Evolutionary conservation across 1,140 invertebrate genomes (phyloP).

Genomic region (Drosophila tsacasi): DNA sequence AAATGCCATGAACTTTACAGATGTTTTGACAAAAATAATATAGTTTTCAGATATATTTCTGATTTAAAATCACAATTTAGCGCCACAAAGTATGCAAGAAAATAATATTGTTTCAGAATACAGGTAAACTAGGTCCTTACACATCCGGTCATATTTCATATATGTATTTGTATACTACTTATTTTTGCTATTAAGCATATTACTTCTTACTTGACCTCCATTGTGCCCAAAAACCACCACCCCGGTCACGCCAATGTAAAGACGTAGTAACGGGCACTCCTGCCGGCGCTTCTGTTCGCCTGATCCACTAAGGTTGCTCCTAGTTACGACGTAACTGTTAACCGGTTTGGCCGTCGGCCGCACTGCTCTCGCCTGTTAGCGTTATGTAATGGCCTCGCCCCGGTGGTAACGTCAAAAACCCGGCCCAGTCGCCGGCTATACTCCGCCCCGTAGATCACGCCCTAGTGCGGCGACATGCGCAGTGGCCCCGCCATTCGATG

Average conservation of each 20-base stretch:
- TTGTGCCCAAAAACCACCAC: conserved; percentile 8
- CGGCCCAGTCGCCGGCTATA: conserved; percentile 58
- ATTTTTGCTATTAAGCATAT: not conserved
- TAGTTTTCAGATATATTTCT: not conserved
- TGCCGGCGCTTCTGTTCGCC: conserved; percentile 58
- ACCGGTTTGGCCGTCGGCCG: conserved; percentile 57
- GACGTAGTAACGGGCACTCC: conserved; percentile 65
- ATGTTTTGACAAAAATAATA: too few relatives aligned
- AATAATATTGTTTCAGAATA: not conserved
- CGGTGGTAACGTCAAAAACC: conserved; percentile 66
- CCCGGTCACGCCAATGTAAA: conserved; percentile 54
- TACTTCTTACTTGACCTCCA: conserved; percentile 1
- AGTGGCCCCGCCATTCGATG: conserved; percentile 6
- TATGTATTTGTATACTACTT: not conserved
- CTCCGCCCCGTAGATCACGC: conserved; percentile 76
- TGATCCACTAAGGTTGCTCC: conserved; percentile 81
- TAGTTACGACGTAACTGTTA: conserved; percentile 85
- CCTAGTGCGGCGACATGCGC: conserved; percentile 67
- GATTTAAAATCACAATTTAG: not conserved
- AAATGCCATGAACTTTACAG: too few relatives aligned
- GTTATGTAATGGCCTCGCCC: conserved; percentile 64
- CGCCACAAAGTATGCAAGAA: not conserved
- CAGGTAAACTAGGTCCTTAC: not conserved
- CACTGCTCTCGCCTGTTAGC: conserved; percentile 49
- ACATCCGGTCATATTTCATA: not conserved